phyloP scores from a whole-genome alignment of 1,140 invertebrate genomes.

The Microplitis demolitor region DNA sequence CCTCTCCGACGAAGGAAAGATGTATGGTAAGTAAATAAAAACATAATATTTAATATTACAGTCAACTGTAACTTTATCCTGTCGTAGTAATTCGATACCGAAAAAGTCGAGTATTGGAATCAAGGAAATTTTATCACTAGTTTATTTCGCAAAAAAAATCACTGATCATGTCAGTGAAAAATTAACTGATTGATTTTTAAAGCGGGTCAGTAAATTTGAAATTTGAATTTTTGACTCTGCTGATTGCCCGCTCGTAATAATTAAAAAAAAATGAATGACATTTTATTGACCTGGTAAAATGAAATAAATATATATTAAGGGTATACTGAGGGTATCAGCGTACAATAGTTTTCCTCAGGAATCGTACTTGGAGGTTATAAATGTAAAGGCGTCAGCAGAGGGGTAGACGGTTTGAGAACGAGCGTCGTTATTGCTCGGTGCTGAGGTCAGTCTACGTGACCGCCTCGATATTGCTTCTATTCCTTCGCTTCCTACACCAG shows the following conservation, averaged over 20 bases:
- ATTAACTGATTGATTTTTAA: background rate
- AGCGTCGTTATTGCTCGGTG: constrained; percentile 55
- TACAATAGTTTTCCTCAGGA: background rate
- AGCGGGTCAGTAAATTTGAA: too few relatives aligned
- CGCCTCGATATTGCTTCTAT: constrained; percentile 51
- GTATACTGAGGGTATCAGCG: too few relatives aligned
- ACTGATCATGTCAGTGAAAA: background rate
- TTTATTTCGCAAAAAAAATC: background rate
- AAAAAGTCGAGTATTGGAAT: too few relatives aligned
- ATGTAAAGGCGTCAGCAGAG: constrained; percentile 43
- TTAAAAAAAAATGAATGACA: too few relatives aligned
- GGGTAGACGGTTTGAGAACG: constrained; percentile 38
- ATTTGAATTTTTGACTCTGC: too few relatives aligned
- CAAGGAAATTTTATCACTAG: too few relatives aligned
- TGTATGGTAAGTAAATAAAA: constrained; percentile 92
- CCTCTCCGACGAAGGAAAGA: constrained; percentile 99
- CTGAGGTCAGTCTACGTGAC: constrained; percentile 61
- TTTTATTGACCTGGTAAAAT: too few relatives aligned
- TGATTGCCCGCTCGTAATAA: too few relatives aligned
- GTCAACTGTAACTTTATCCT: too few relatives aligned
- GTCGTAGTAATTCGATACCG: too few relatives aligned
- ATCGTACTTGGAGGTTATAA: background rate
- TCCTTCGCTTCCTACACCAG: constrained; percentile 27
- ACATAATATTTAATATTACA: background rate
- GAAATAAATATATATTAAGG: too few relatives aligned